Base-by-base conservation (phyloP, 2,797 vertebrate genomes). In the Sebastes wilsoni region DNA sequence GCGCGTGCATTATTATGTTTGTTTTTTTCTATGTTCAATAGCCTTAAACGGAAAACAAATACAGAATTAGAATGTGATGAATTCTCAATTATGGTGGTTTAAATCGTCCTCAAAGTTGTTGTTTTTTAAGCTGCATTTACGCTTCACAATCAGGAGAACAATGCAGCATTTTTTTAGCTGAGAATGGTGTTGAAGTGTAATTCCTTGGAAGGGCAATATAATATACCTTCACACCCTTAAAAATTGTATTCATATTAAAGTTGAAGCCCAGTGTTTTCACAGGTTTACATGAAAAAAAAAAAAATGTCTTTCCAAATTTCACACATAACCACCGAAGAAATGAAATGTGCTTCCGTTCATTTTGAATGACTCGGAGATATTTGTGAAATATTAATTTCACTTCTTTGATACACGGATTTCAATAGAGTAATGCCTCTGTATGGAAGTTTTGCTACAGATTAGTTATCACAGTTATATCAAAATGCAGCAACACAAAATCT, bases 21-120 rank as follows among this genome's bases (percentile, higher is more conserved):
- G 66, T 68, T 77, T 75, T 75, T 49, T 59, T 36, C 59, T 11
- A 6, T 46, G 62, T 86, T 82, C 77, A 80, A 52, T 72, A 4
- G 14, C 56, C 30, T 86, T 67, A 72, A 83, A 82, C 25, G 38
- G 62, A 81, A 87, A 64, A 81, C 72, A 82, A 85, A 83, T 71
- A 72, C 65, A 72, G 58, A 75, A 77, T 64, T 68, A 68, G 14
- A 87, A 81, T 25, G 66, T 18, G 3, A 79, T 81, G 65, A 52
- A 84, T 79, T 75, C 30, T 23, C 27, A 84, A 87, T 80, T 61
- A 72, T 25, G n/a, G n/a, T 23, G 7, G 52, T 66, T 22, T 61
- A 59, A 84, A 72, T 71, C 55, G 69, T 73, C 56, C 22, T 78
- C 64, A 70, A 66, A 72, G 54, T 67, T 52, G 36, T 38, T 38